Percentiles rank a stretch among this genome's conserved stretches.
These are phyloP conservation scores for Ecliptopera silaceata DNA, from an alignment of 2,888 invertebrate species.

Conservation along the genomic window DNA sequence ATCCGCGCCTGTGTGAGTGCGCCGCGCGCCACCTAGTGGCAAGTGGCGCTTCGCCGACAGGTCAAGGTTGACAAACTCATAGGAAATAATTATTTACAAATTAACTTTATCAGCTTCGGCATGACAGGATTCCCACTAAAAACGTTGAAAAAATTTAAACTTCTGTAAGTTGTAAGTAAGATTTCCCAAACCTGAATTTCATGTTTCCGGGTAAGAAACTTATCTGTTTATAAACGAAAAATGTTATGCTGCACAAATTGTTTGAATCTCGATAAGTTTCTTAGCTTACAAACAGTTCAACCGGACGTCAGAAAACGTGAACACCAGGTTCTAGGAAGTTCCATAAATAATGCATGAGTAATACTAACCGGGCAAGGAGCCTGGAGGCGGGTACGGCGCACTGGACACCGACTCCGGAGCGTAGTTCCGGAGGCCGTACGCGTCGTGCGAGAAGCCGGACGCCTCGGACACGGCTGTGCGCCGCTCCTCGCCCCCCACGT, in stretches of 20 bases:
- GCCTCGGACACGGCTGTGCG: constrained; percentile 85
- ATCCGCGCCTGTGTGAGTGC: constrained; percentile 52
- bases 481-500: constrained; percentile 88
- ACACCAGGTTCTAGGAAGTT: constrained; percentile 48
- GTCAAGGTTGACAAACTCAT: constrained; percentile 79
- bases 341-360: constrained; percentile 43
- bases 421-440: constrained; percentile 90
- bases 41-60: constrained; percentile 51
- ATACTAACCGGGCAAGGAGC: constrained; percentile 84
- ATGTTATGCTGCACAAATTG: constrained; percentile 63
- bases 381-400: constrained; percentile 91
- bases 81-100: constrained; percentile 71
- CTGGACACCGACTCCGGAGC: constrained; percentile 88
- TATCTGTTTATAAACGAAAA: constrained; percentile 74
- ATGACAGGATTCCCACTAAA: constrained; percentile 26
- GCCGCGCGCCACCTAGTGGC: constrained; percentile 68
- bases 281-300: constrained; percentile 72
- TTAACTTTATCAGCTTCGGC: constrained; percentile 55
- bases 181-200: constrained; percentile 32
- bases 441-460: constrained; percentile 87
- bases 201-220: constrained; percentile 41
- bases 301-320: constrained; percentile 66
- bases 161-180: constrained; percentile 13
- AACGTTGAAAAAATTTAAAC: constrained; percentile 30
- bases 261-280: constrained; percentile 67